A percentile compares a stretch with the other conserved stretches of the same genome.
Conservation (phyloP, 2,888 invertebrate species). For the Lepidochrysops patricia region DNA sequence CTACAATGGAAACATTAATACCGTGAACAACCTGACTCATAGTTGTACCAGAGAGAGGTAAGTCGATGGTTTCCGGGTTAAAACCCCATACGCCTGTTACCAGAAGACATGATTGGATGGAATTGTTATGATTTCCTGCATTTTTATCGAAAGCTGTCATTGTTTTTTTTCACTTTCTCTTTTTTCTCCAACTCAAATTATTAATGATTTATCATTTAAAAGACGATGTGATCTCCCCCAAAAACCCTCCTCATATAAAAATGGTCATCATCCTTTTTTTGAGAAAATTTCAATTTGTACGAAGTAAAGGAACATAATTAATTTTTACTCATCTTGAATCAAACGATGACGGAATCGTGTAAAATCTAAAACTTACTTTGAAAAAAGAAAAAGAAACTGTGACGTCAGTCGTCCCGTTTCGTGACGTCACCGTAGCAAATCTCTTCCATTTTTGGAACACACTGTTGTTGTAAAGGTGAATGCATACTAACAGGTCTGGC, state of each 20-base stretch:
- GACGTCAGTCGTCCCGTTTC: not conserved
- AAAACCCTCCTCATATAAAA: too few species aligned
- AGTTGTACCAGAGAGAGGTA: not conserved
- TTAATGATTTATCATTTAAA: not conserved
- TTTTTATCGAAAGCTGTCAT: not conserved
- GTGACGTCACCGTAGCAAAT: not conserved
- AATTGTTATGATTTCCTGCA: not conserved
- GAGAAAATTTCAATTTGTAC: too few species aligned
- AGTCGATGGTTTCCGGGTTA: not conserved
- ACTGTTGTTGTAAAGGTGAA: not conserved
- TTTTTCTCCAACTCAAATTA: not conserved
- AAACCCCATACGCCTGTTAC: not conserved
- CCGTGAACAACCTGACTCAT: constrained; percentile 5
- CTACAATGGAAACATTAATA: constrained; percentile 7
- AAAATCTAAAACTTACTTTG: too few species aligned
- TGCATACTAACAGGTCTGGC: not conserved
- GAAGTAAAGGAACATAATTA: not conserved
- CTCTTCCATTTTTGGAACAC: not conserved
- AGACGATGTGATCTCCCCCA: too few species aligned
- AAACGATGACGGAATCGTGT: too few species aligned
- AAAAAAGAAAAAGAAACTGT: too few species aligned
- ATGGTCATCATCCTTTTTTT: too few species aligned
- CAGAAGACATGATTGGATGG: not conserved
- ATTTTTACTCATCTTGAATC: too few species aligned
- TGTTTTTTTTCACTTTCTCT: not conserved